phyloP scores from a whole-genome alignment of 92 coral and sea anemone species.

The Pocillopora grandis region DNA sequence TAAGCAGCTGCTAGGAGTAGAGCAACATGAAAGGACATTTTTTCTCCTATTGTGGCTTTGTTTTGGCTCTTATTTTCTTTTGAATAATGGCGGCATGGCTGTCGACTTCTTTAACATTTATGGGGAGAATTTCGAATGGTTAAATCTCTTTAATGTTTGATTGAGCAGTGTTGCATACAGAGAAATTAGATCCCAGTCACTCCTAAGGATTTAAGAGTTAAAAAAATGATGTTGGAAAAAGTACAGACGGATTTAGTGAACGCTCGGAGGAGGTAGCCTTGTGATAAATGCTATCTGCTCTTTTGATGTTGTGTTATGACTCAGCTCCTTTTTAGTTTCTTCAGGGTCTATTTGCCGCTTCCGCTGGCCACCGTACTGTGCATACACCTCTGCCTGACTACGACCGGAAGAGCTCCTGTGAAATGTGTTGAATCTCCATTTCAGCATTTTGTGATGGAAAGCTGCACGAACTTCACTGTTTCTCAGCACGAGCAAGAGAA shows the following conservation, averaged over 20 bases:
- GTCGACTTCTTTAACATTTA: no score
- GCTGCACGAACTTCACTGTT: constrained; percentile 59
- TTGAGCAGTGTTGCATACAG: background rate
- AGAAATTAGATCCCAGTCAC: no score
- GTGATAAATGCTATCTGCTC: background rate
- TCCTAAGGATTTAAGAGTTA: no score
- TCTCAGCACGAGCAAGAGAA: constrained; percentile 53
- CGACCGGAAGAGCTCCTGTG: constrained; percentile 2
- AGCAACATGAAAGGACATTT: no score
- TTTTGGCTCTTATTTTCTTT: no score
- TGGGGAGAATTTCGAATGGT: no score
- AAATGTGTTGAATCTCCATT: constrained; percentile 24
- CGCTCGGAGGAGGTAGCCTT: background rate
- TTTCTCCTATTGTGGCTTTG: no score
- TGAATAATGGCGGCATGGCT: no score
- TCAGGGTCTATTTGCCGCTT: background rate
- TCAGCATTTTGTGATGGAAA: constrained; percentile 32
- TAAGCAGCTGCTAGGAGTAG: no score
- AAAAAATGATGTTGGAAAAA: no score
- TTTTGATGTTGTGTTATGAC: background rate
- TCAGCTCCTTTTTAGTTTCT: background rate
- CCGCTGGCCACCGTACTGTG: background rate
- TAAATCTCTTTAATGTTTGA: no score
- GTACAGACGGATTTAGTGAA: background rate
- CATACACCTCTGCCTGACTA: background rate